These are phyloP conservation scores for Rhynchopsitta pachyrhyncha DNA, from an alignment of 2,113 vertebrate genomes.

Conservation along the genomic window DNA sequence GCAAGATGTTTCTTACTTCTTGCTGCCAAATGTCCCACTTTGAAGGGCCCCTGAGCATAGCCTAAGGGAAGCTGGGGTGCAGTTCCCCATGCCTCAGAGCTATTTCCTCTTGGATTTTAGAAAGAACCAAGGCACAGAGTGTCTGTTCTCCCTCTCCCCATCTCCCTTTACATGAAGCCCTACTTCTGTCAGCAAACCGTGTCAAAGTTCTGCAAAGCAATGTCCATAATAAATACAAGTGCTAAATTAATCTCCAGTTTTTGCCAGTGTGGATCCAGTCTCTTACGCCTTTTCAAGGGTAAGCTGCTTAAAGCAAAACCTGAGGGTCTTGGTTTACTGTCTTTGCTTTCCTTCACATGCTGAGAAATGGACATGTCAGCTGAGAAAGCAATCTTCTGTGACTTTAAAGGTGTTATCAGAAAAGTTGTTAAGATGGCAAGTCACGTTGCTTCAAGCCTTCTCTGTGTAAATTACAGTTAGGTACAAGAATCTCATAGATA, in stretches of 20 bases:
- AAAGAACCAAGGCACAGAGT: not conserved
- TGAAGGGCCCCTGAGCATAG: not conserved
- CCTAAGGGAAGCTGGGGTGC: not conserved
- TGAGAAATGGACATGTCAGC: not conserved
- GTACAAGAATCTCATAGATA: conserved; percentile 1
- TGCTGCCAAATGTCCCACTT: not conserved
- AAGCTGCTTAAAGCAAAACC: not conserved
- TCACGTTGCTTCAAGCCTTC: conserved; percentile 47
- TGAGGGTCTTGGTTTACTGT: not conserved
- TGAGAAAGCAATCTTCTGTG: not conserved
- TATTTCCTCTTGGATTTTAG: not conserved
- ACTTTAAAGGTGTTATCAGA: not conserved
- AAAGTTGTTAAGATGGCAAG: conserved; percentile 34
- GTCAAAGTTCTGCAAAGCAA: not conserved
- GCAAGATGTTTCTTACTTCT: not conserved
- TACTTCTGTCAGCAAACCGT: not conserved
- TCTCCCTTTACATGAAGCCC: not conserved
- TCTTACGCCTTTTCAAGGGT: not conserved
- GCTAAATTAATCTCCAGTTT: not conserved
- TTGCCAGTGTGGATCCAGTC: not conserved
- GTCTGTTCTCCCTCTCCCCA: not conserved
- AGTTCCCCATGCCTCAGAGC: not conserved
- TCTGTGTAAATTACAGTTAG: conserved; percentile 1
- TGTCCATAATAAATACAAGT: not conserved
- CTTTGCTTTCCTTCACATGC: not conserved